Evolutionary conservation across 2,113 vertebrate genomes (phyloP), one percentile per base, ranked within the genome.

Genomic region (Ictidomys tridecemlineatus): DNA sequence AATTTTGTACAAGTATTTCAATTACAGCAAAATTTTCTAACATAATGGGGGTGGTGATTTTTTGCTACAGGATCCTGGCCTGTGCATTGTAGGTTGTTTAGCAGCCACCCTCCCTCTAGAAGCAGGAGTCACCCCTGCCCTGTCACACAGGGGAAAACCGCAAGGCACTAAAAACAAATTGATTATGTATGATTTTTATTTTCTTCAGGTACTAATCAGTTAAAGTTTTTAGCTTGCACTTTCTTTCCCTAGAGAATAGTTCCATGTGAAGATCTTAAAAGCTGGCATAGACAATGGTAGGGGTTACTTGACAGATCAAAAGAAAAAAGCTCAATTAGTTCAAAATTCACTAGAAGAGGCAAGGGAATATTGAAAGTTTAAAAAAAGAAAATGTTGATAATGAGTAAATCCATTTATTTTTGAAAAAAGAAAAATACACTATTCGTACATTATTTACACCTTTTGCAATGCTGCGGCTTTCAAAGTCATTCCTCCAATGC

Each of bases 401-500:
- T 6, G 1, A 94, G 42, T 22, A 90, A 73, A 70, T 79, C 53
- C 32, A 77, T 74, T 69, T 78, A 18, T 3, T 80, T 89, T 79
- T 51, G 17, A 5, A 37, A 53, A 45, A 61, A 30, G 18, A 89
- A 16, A 42, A 16, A 42, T n/a, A 34, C 7, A 65, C 1, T 28
- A 39, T 48, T 53, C 32, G 18, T 69, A 14, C 22, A 48, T 69
- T 72, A 69, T 53, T 61, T 70, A 45, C 7, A 74, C 22, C 22
- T 76, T 92, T 63, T 76, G 63, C 45, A 72, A 70, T 9, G 8
- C 13, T 93, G 13, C 1, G 22, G 22, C 89, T 93, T 97, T 78
- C 79, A 92, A 93, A 91, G 92, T 91, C 51, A 67, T 89, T 94
- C 95, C 39, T 93, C 84, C 28, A 56, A 63, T 91, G n/a, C 22